Conservation (phyloP, 2,797 vertebrate species). For the Buceros bicornis region DNA sequence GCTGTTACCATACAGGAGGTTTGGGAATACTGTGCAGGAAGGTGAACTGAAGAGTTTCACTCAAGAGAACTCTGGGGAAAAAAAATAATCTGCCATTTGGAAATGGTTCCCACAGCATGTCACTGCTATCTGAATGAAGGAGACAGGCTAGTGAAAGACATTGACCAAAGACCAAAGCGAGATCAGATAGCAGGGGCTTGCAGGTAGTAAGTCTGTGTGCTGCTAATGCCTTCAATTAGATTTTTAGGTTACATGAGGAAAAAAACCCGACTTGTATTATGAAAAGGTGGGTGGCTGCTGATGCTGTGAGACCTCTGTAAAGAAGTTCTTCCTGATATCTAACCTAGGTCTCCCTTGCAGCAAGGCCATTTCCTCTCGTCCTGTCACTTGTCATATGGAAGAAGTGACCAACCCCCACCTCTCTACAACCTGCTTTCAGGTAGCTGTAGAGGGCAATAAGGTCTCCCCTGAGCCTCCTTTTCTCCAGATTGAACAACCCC, state of each 20-base stretch:
- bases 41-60: not conserved
- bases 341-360: no score
- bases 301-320: not conserved
- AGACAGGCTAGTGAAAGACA: not conserved
- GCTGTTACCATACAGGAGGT: accelerated
- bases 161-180: not conserved
- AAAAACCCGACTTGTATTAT: not conserved
- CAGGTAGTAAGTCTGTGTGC: not conserved
- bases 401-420: no score
- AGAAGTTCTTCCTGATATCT: no score
- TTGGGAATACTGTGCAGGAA: not conserved
- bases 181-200: not conserved
- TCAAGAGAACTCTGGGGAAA: not conserved
- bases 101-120: not conserved
- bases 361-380: no score
- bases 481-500: no score
- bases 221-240: not conserved
- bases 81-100: not conserved
- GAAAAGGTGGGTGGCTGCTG: not conserved
- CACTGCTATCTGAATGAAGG: not conserved
- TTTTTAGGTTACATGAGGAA: not conserved
- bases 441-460: no score
- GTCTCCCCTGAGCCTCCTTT: no score
- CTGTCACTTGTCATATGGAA: no score
- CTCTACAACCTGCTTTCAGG: no score